These are phyloP conservation scores for Pristionchus fissidentatus DNA, from an alignment of 2,888 invertebrate species.

Conservation along the genomic window DNA sequence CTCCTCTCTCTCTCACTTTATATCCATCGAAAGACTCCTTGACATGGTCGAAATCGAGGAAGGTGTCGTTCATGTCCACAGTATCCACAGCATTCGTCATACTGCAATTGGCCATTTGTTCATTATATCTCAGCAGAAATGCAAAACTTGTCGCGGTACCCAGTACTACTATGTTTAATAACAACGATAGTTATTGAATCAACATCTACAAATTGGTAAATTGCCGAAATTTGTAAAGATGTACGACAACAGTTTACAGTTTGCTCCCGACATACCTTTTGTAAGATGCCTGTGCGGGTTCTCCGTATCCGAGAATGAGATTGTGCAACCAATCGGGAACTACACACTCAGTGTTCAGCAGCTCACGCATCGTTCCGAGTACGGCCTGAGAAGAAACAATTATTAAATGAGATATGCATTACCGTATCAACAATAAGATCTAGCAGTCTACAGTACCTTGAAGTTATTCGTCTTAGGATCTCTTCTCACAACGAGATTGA, in stretches of 20 bases:
- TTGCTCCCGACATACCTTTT: conserved; percentile 80
- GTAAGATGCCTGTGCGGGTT: conserved; percentile 96
- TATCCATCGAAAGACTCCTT: conserved; percentile 88
- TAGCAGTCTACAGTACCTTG: conserved; percentile 79
- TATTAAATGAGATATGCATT: not conserved
- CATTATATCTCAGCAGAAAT: no score
- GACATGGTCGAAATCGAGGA: conserved; percentile 91
- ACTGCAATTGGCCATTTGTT: conserved; percentile 78
- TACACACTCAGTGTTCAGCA: conserved; percentile 98
- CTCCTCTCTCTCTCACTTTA: conserved; percentile 79
- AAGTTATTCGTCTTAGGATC: conserved; percentile 99
- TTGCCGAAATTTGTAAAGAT: not conserved
- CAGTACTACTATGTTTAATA: no score
- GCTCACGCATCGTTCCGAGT: conserved; percentile 94
- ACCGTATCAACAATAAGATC: not conserved
- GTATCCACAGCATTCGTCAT: conserved; percentile 89
- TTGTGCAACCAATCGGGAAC: conserved; percentile 84
- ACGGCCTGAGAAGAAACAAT: conserved; percentile 82
- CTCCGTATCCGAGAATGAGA: conserved; percentile 96
- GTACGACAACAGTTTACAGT: not conserved
- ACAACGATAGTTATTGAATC: not conserved
- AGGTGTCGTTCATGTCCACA: conserved; percentile 97
- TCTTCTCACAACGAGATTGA: conserved; percentile 96
- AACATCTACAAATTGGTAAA: conserved; percentile 22
- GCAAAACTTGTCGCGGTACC: no score